Percentiles rank a stretch among this genome's conserved stretches.
phyloP scores from a whole-genome alignment of 1,140 invertebrate genomes.

The Tachypleus tridentatus region DNA sequence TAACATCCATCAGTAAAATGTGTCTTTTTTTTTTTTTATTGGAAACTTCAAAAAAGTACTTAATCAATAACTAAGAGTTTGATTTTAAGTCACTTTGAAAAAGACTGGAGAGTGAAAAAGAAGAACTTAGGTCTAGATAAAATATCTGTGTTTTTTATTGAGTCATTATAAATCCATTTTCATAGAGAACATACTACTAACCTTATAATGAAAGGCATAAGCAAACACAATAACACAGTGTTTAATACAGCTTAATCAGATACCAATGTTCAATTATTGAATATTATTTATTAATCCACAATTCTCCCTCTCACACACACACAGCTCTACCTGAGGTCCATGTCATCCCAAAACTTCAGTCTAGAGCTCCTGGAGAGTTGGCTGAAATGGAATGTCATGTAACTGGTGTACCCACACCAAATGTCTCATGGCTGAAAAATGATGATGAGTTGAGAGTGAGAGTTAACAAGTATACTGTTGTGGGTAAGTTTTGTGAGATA shows the following conservation, averaged over 20 bases:
- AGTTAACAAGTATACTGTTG: slow-evolving; percentile 46
- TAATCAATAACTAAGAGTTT: too few species aligned
- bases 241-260: too few species aligned
- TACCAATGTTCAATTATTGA: too few species aligned
- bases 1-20: too few species aligned
- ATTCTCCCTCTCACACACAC: slow-evolving; percentile 17
- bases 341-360: slow-evolving; percentile 53
- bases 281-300: background rate
- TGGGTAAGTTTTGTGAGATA: slow-evolving; percentile 33
- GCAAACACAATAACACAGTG: too few species aligned
- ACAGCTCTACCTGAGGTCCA: slow-evolving; percentile 52
- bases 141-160: slow-evolving; percentile 19
- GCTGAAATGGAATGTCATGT: slow-evolving; percentile 55
- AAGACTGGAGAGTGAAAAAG: too few species aligned
- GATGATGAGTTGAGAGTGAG: slow-evolving; percentile 47
- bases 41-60: too few species aligned
- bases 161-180: too few species aligned
- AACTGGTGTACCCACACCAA: slow-evolving; percentile 45
- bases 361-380: slow-evolving; percentile 49
- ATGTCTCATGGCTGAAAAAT: slow-evolving; percentile 58
- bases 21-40: too few species aligned
- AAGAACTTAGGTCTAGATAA: background rate
- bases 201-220: too few species aligned
- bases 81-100: too few species aligned
- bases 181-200: too few species aligned